Evolutionary conservation across 2,113 vertebrate species (phyloP).

Genomic region (Sylvia atricapilla): DNA sequence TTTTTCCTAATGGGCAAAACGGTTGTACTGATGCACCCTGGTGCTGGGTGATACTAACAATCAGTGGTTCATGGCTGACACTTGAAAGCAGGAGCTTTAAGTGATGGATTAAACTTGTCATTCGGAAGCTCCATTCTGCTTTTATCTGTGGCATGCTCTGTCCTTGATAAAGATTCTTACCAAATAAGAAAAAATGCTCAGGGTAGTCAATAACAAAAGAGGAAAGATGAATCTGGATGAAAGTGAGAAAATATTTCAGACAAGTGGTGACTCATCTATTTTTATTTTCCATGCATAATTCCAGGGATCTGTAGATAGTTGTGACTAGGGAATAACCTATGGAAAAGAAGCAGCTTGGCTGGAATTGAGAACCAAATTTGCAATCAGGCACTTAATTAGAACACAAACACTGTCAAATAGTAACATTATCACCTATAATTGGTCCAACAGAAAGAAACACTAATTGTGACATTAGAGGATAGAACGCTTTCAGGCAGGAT

Average conservation of each 20-base stretch:
- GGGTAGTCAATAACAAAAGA: not conserved
- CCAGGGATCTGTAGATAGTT: not conserved
- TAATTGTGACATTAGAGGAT: slow-evolving; percentile 66
- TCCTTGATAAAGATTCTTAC: slow-evolving; percentile 55
- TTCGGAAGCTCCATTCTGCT: slow-evolving; percentile 26
- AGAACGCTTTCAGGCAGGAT: slow-evolving; percentile 49
- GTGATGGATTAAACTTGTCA: slow-evolving; percentile 60
- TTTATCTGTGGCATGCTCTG: slow-evolving; percentile 37
- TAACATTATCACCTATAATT: slow-evolving; percentile 72
- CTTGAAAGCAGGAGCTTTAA: slow-evolving; percentile 18
- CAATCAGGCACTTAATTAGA: slow-evolving; percentile 67
- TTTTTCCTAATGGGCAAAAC: slow-evolving; percentile 32
- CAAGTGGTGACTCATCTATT: slow-evolving; percentile 40
- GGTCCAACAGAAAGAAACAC: slow-evolving; percentile 60
- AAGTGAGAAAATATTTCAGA: slow-evolving; percentile 29
- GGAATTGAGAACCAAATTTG: slow-evolving; percentile 33
- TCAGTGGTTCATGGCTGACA: slow-evolving; percentile 20
- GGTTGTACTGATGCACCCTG: slow-evolving; percentile 19
- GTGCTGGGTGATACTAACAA: slow-evolving; percentile 28
- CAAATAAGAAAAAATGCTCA: slow-evolving; percentile 38
- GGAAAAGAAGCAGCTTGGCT: slow-evolving; percentile 35
- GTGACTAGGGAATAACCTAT: not conserved
- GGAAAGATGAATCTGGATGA: slow-evolving; percentile 11
- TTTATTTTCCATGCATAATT: slow-evolving; percentile 24
- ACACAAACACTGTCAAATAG: slow-evolving; percentile 62